Evolutionary conservation across 2,797 vertebrate genomes (phyloP).

Genomic region (Bradypus variegatus): DNA sequence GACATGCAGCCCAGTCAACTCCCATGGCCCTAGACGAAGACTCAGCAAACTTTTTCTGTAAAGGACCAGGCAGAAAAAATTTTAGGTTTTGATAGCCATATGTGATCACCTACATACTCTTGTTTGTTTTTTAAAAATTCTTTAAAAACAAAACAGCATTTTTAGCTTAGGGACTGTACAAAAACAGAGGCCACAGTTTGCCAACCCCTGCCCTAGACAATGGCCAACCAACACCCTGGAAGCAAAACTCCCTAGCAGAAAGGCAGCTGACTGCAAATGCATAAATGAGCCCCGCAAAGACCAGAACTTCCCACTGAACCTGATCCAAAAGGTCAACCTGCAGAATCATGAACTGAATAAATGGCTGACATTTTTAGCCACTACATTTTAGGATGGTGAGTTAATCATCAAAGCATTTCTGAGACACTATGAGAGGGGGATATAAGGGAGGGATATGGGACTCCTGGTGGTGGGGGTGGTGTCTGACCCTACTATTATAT

Average conservation of each 20-base stretch:
- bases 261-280: background rate
- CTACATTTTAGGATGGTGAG: background rate
- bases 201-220: background rate
- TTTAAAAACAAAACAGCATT: slow-evolving; percentile 17
- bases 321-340: background rate
- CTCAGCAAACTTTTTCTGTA: background rate
- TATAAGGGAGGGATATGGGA: no score
- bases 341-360: slow-evolving; percentile 6
- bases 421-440: background rate
- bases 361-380: background rate
- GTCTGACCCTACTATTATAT: no score
- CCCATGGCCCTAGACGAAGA: background rate
- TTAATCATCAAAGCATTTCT: background rate
- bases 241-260: background rate
- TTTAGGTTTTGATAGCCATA: background rate
- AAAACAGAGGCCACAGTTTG: background rate
- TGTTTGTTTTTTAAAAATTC: background rate
- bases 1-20: background rate
- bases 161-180: background rate
- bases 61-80: background rate
- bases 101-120: background rate
- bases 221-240: background rate
- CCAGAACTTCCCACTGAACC: background rate
- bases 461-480: no score
- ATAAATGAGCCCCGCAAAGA: background rate